Conservation (phyloP, 1,140 invertebrate genomes). For the Andricus grossulariae region DNA sequence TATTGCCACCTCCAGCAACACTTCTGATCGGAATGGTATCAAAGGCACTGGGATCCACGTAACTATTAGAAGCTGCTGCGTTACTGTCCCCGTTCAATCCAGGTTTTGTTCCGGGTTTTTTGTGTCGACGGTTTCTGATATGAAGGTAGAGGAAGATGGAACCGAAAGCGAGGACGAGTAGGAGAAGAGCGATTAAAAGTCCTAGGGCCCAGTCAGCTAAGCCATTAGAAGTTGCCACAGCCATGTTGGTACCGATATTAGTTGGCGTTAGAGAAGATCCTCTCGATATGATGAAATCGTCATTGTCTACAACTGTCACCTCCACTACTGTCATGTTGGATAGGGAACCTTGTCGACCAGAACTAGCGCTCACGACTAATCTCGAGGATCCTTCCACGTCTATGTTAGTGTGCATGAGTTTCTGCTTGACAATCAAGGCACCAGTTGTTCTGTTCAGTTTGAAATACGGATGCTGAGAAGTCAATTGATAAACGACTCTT, state of each 20-base stretch:
- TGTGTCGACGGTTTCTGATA: slow-evolving; percentile 87
- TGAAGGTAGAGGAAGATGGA: slow-evolving; percentile 89
- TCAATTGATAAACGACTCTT: slow-evolving; percentile 91
- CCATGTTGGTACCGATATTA: slow-evolving; percentile 70
- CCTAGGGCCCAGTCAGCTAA: slow-evolving; percentile 91
- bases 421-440: slow-evolving; percentile 87
- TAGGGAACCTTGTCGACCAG: slow-evolving; percentile 89
- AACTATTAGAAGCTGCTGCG: slow-evolving; percentile 84
- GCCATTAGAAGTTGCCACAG: slow-evolving; percentile 79
- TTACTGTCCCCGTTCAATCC: slow-evolving; percentile 82
- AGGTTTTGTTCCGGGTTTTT: slow-evolving; percentile 85
- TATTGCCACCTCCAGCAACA: slow-evolving; percentile 58
- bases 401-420: slow-evolving; percentile 79
- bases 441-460: slow-evolving; percentile 94
- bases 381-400: slow-evolving; percentile 80
- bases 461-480: slow-evolving; percentile 89
- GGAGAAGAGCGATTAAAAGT: slow-evolving; percentile 87
- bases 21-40: slow-evolving; percentile 89
- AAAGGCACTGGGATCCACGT: slow-evolving; percentile 89
- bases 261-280: slow-evolving; percentile 84
- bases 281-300: slow-evolving; percentile 75
- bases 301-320: slow-evolving; percentile 83
- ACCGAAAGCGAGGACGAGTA: slow-evolving; percentile 88
- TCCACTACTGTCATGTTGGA: slow-evolving; percentile 91
- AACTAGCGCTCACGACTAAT: slow-evolving; percentile 89